Evolutionary conservation across 2,797 vertebrate species (phyloP), one percentile per base, ranked within the genome.

Genomic region (Eulemur albifrons): DNA sequence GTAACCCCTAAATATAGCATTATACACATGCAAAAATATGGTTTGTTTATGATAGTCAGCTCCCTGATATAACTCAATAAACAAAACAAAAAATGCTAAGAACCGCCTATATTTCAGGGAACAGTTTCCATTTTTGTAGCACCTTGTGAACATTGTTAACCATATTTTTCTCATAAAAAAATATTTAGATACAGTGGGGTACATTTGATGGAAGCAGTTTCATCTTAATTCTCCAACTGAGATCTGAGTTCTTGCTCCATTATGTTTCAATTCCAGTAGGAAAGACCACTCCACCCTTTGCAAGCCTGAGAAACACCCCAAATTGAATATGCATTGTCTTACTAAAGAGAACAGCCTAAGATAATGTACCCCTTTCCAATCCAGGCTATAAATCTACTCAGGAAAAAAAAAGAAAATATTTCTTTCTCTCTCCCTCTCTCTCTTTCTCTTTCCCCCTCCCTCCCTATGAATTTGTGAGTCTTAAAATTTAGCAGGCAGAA

Each of bases 301-400:
- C 61, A 80, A 94, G 94, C 43, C 72, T 12, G 40, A 93, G 83
- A 77, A 76, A 63, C 76, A 89, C 35, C 52, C 86, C 75, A 27
- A 88, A 65, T 2, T 45, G 67, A 92, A 76, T 14, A 25, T 52
- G 88, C 77, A 23, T 86, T 67, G 92, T 92, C 48, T 82, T 50
- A 75, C 7, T 76, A 92, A 30, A 77, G 40, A 50, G 32, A 73
- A 73, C 7, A 52, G 73, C 43, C 38, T 92, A 45, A 80, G 21
- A 63, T 43, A 84, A 83, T 5, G 30, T 15, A 59, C 38, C 61
- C 35, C 59, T 90, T 90, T 63, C 67, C 75, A 76, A 83, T 72
- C 25, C 20, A 48, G 20, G 63, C 45, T 70, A 77, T 57, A 79
- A 92, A 75, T 57, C 91, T 87, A 72, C 81, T 88, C 50, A 6